A percentile compares a stretch with the other conserved stretches of the same genome.
Conservation (phyloP, 2,888 invertebrate species). For the Deilephila porcellus region DNA sequence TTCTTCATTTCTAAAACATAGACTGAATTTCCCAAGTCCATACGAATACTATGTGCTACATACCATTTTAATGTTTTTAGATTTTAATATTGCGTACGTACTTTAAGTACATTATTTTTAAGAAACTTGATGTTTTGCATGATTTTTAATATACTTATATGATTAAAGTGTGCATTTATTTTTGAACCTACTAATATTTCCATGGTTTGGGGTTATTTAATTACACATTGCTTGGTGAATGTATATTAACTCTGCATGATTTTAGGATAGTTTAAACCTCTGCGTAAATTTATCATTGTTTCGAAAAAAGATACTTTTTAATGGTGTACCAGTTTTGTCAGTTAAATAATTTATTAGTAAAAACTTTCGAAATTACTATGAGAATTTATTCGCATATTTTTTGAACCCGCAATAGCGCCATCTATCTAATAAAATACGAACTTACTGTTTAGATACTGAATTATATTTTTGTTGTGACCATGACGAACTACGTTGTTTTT, state of each 20-base stretch:
- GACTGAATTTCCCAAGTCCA: background rate
- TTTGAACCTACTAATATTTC: background rate
- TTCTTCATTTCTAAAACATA: too few relatives aligned
- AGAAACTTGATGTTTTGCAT: conserved; percentile 29
- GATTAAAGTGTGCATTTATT: conserved; percentile 8
- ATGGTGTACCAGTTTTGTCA: too few relatives aligned
- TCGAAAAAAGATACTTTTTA: too few relatives aligned
- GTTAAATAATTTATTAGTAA: too few relatives aligned
- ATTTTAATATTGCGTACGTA: conserved; percentile 28
- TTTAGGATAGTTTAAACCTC: too few relatives aligned
- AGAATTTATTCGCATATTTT: too few relatives aligned
- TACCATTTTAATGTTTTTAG: background rate
- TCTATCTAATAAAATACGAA: background rate
- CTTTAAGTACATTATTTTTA: conserved; percentile 34
- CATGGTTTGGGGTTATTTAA: background rate
- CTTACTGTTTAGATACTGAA: background rate
- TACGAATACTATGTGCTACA: background rate
- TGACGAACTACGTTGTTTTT: too few relatives aligned
- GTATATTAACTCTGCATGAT: too few relatives aligned
- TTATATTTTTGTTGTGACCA: background rate
- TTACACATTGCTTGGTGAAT: too few relatives aligned
- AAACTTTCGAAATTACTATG: too few relatives aligned
- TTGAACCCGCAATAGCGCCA: background rate
- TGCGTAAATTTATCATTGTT: too few relatives aligned
- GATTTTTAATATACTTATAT: conserved; percentile 22